Percentiles rank a stretch among this genome's conserved stretches.
These are phyloP conservation scores for Petrolisthes cinctipes DNA, from an alignment of 2,888 invertebrate genomes.

Conservation along the genomic window DNA sequence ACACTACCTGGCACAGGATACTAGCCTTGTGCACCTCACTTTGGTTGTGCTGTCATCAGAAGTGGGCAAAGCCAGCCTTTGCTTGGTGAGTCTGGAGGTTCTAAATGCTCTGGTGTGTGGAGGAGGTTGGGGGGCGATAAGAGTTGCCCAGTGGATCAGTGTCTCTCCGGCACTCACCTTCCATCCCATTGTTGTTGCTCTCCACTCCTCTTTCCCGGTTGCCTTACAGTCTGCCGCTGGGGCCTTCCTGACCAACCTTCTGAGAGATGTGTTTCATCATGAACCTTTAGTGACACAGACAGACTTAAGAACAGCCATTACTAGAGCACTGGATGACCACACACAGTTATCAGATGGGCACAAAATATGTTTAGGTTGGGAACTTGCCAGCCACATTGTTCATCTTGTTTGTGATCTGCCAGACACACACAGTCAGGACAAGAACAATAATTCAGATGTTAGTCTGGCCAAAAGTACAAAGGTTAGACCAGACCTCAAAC, in stretches of 20 bases:
- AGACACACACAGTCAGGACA: not conserved
- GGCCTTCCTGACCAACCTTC: conserved; percentile 33
- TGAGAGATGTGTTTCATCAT: conserved; percentile 23
- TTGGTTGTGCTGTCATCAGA: conserved; percentile 37
- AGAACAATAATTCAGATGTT: not conserved
- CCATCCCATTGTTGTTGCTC: conserved; percentile 36
- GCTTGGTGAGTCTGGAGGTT: conserved; percentile 36
- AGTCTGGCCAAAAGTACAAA: not conserved
- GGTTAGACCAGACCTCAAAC: conserved; percentile 22
- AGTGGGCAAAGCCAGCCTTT: not conserved
- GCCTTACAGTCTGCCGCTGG: conserved; percentile 26
- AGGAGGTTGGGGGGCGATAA: conserved; percentile 52
- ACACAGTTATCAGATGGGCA: conserved; percentile 10
- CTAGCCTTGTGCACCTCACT: conserved; percentile 41
- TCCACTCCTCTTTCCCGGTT: conserved; percentile 19
- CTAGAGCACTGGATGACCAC: conserved; percentile 24
- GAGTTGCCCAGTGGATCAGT: conserved; percentile 38
- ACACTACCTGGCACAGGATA: conserved; percentile 39
- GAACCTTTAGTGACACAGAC: not conserved
- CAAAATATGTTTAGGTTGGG: conserved; percentile 56
- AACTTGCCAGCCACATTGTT: conserved; percentile 49
- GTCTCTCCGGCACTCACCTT: conserved; percentile 34
- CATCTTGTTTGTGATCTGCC: conserved; percentile 43
- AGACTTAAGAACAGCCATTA: not conserved
- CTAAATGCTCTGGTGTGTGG: conserved; percentile 38